A percentile compares a stretch with the other conserved stretches of the same genome.
phyloP scores from a whole-genome alignment of 1,140 invertebrate genomes.

The Teleopsis dalmanni region DNA sequence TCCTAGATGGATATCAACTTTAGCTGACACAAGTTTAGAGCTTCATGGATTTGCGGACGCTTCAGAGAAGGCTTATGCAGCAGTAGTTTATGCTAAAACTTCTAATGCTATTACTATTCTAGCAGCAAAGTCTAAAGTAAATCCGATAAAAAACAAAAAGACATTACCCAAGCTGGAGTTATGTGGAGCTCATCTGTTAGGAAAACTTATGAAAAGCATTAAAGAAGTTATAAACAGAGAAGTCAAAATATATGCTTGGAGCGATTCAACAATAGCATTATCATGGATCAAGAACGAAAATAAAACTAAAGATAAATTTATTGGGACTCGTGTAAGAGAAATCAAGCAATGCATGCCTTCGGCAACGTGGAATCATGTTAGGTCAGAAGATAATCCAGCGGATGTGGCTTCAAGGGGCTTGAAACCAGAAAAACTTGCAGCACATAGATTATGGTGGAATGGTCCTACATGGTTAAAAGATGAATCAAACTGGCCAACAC shows the following conservation, averaged over 20 bases:
- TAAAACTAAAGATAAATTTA: neutral
- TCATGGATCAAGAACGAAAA: too few relatives aligned
- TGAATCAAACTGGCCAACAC: neutral
- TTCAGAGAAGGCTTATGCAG: constrained; percentile 22
- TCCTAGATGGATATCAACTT: constrained; percentile 15
- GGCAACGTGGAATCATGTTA: neutral
- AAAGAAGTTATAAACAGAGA: too few relatives aligned
- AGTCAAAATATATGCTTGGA: too few relatives aligned
- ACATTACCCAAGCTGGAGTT: constrained; percentile 16
- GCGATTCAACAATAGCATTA: too few relatives aligned
- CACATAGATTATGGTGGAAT: constrained; percentile 1
- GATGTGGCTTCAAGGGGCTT: neutral
- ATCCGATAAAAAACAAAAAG: constrained; percentile 3
- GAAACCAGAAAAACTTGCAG: neutral
- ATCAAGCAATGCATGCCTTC: neutral
- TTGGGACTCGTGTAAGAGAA: neutral
- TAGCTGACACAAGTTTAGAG: constrained; percentile 3
- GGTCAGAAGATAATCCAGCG: constrained; percentile 1
- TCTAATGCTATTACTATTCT: too few relatives aligned
- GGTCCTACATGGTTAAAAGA: constrained; percentile 1
- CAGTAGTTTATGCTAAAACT: constrained; percentile 20
- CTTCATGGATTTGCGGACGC: constrained; percentile 31
- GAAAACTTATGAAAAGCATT: constrained; percentile 1
- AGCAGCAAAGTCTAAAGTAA: too few relatives aligned
- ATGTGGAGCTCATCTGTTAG: constrained; percentile 11